Evolutionary conservation across 53 echinoderm and acorn worm species (phyloP).

Genomic region (Henricia sp.): DNA sequence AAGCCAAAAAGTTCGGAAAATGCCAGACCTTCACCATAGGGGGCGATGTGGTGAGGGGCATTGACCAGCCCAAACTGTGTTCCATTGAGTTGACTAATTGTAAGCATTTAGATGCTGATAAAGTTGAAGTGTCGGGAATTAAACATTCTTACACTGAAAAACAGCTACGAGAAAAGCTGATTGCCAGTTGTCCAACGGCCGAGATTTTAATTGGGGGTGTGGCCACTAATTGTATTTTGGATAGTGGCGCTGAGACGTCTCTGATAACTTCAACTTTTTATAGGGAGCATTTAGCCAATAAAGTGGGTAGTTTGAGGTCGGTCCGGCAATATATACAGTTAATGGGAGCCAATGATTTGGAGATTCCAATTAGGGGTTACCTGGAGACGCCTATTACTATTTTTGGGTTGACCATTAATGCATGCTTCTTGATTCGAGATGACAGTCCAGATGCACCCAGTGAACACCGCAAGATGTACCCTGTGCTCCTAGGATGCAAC

Average conservation of each 20-base stretch:
- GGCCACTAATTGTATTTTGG: conserved; percentile 21
- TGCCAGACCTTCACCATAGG: conserved; percentile 24
- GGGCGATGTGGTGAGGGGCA: conserved; percentile 18
- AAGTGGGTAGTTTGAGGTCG: conserved; percentile 23
- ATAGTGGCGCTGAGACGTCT: conserved; percentile 52
- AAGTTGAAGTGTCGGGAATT: neutral
- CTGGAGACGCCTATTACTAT: conserved; percentile 9
- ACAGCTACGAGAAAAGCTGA: conserved; percentile 10
- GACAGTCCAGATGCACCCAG: neutral
- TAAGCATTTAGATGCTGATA: neutral
- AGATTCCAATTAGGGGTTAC: conserved; percentile 5
- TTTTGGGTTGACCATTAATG: conserved; percentile 9
- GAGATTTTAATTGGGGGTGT: conserved; percentile 18
- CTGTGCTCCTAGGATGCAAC: conserved; percentile 23
- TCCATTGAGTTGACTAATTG: neutral
- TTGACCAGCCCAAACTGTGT: neutral
- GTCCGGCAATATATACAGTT: neutral
- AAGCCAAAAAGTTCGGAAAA: conserved; percentile 4
- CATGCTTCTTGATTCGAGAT: conserved; percentile 25
- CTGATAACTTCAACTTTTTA: conserved; percentile 18
- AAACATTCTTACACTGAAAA: neutral
- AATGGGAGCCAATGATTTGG: conserved; percentile 20
- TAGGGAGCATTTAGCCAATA: conserved; percentile 1
- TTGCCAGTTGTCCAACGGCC: conserved; percentile 24
- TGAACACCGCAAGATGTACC: conserved; percentile 27